phyloP scores from a whole-genome alignment of 2,797 vertebrate species.

The Pteronotus mesoamericanus region DNA sequence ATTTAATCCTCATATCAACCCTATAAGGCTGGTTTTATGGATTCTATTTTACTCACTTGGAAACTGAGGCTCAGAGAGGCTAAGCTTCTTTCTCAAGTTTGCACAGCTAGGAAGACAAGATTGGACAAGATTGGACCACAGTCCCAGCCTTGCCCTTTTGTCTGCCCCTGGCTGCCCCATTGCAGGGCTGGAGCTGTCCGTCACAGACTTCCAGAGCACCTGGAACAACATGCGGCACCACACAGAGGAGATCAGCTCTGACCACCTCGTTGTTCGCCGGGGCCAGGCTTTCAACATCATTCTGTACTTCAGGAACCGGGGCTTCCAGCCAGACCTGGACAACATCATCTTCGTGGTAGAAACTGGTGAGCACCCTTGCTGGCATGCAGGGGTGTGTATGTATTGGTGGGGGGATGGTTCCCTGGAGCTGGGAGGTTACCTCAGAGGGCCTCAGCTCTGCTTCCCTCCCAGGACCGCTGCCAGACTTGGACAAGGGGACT shows the following conservation, averaged over 20 bases:
- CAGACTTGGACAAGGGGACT: slow-evolving; percentile 70
- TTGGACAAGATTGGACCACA: background rate
- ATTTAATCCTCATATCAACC: background rate
- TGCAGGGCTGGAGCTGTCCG: slow-evolving; percentile 84
- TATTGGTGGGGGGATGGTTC: background rate
- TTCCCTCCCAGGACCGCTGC: slow-evolving; percentile 66
- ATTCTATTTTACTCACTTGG: background rate
- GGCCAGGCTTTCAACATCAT: slow-evolving; percentile 87
- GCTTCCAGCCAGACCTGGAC: slow-evolving; percentile 81
- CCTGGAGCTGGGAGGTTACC: background rate
- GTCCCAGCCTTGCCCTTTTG: background rate
- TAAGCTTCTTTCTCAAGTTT: slow-evolving; percentile 12
- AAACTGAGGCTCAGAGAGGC: background rate
- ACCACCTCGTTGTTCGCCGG: slow-evolving; percentile 85
- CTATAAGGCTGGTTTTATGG: background rate
- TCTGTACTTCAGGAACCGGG: slow-evolving; percentile 83
- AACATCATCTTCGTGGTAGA: slow-evolving; percentile 84
- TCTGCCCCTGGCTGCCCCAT: background rate
- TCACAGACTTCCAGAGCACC: slow-evolving; percentile 83
- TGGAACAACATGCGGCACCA: slow-evolving; percentile 86
- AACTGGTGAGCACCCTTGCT: slow-evolving; percentile 83
- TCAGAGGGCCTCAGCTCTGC: background rate
- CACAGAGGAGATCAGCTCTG: slow-evolving; percentile 85
- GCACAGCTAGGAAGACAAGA: background rate
- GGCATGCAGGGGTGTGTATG: background rate